Evolutionary conservation across 1,140 invertebrate species (phyloP), one percentile per base, ranked within the genome.

Genomic region (Nasonia giraulti): DNA sequence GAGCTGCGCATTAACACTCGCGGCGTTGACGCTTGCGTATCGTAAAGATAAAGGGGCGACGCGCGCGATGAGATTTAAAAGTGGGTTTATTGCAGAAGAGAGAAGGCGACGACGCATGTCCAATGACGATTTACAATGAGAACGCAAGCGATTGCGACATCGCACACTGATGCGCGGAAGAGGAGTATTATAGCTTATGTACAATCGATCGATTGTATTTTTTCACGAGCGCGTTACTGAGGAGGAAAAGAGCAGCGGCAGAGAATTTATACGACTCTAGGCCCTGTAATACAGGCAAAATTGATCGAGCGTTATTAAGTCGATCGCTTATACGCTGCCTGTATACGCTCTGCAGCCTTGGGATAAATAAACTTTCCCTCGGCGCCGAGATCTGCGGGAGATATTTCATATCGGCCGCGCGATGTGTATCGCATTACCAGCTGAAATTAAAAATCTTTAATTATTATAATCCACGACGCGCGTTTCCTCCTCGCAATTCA

Each of bases 11-110:
- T 82, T 82, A 77, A 23, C 55, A 23, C 82, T 66, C 37, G n/a
- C 74, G 33, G 23, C 75, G 75, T 47, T 68, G 82, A 83, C 55
- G 55, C 55, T 83, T 5, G 55, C 7, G 55, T 78, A 80, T 80
- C 82, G 78, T 86, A 81, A 86, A 86, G 80, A 84, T 83, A 81
- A 76, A 62, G 55, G 17, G 17, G 81, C 71, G 69, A 69, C 76
- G 81, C 71, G 74, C 33, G 33, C 79, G 76, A 69, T 73, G 84
- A 85, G 73, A 85, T 76, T 76, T 79, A 78, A 83, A 85, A 82
- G 76, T 80, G 78, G 82, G 82, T 80, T 79, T 83, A 76, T 69
- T 77, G 62, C 50, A 17, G 82, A 77, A 10, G 33, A 37, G 33
- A 5, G 33, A 37, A 3, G 33, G 5, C 33, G 40, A 83, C 69